A percentile compares a stretch with the other conserved stretches of the same genome.
Conservation (phyloP, 1,140 invertebrate genomes). For the Drosophila arawakana region DNA sequence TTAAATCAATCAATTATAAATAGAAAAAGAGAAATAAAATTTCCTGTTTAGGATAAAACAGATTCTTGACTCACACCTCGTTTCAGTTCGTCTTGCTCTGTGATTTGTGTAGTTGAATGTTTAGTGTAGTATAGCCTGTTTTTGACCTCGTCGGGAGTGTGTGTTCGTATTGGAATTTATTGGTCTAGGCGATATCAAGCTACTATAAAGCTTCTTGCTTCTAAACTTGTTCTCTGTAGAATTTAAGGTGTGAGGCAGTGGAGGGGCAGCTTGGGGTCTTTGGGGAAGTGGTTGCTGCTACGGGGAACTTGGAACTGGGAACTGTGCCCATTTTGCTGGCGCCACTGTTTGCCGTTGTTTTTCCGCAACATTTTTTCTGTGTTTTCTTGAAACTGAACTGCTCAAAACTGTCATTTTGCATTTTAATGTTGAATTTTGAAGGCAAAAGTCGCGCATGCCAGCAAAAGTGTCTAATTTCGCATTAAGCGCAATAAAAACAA, state of each 20-base stretch:
- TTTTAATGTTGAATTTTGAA: constrained; percentile 49
- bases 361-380: constrained; percentile 52
- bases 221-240: constrained; percentile 43
- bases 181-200: constrained; percentile 40
- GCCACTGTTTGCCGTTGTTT: constrained; percentile 67
- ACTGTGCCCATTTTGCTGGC: constrained; percentile 75
- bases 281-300: background rate
- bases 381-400: constrained; percentile 19
- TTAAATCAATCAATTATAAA: constrained; percentile 52
- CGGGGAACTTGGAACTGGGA: constrained; percentile 29
- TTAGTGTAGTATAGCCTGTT: constrained; percentile 52
- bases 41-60: constrained; percentile 52
- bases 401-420: constrained; percentile 66
- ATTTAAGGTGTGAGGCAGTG: background rate
- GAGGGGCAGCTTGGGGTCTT: constrained; percentile 5
- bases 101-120: constrained; percentile 32
- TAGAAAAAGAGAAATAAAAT: constrained; percentile 14
- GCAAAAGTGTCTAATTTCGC: constrained; percentile 80
- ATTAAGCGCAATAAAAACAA: constrained; percentile 47
- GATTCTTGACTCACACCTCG: constrained; percentile 14
- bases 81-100: constrained; percentile 7
- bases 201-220: constrained; percentile 15
- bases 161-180: constrained; percentile 45
- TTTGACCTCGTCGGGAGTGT: constrained; percentile 42
- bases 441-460: constrained; percentile 24